A percentile compares a stretch with the other conserved stretches of the same genome.
Conservation (phyloP, 1,140 invertebrate genomes). For the Ceratoteleas bidentatus region DNA sequence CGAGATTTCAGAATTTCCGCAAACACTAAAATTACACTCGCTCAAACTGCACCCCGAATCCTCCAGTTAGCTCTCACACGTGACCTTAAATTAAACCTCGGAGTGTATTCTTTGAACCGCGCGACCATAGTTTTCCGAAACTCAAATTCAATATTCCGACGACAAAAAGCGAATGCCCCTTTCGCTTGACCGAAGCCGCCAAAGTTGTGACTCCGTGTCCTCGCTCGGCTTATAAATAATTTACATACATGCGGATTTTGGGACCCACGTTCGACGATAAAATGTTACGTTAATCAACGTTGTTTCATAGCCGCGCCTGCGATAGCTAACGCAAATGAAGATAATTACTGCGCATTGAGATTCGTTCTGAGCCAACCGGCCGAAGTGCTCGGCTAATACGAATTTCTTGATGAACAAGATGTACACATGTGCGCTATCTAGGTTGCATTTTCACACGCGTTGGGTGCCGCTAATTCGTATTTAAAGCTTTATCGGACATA, state of each 20-base stretch:
- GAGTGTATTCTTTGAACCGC: no score
- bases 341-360: constrained; percentile 31
- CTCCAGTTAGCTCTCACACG: no score
- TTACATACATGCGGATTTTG: no score
- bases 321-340: constrained; percentile 8
- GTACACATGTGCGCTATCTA: constrained; percentile 43
- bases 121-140: no score
- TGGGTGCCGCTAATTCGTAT: constrained; percentile 76
- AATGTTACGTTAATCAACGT: constrained; percentile 10
- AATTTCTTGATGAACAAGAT: constrained; percentile 60
- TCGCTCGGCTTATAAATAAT: background rate
- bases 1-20: no score
- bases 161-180: no score
- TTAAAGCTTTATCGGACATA: constrained; percentile 78
- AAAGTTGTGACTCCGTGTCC: no score
- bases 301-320: constrained; percentile 1
- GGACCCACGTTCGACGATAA: background rate
- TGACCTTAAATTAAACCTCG: no score
- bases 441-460: constrained; percentile 63
- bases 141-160: no score
- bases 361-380: background rate
- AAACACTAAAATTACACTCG: no score
- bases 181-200: no score
- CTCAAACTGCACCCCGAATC: no score
- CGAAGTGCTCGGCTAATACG: constrained; percentile 25